Percentiles rank a stretch among this genome's conserved stretches.
Conservation (phyloP, 2,888 invertebrate species). For the Scaptomyza polygonia region DNA sequence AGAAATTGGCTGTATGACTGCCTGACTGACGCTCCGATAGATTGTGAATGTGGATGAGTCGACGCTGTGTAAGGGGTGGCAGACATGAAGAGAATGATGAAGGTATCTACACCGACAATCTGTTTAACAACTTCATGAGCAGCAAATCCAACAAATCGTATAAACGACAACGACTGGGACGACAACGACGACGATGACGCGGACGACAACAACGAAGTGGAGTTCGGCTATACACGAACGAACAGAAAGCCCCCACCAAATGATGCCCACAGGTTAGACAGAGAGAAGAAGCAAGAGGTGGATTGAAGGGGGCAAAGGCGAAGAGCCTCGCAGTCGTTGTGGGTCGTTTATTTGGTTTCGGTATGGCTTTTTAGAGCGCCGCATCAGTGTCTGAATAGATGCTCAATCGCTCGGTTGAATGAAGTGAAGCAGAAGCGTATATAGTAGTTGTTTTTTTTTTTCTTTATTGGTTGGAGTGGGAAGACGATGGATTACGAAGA, state of each 20-base stretch:
- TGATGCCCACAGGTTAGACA: conserved; percentile 34
- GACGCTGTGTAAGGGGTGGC: conserved; percentile 25
- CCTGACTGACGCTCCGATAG: conserved; percentile 43
- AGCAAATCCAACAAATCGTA: conserved; percentile 83
- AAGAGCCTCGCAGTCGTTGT: conserved; percentile 50
- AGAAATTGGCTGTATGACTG: conserved; percentile 57
- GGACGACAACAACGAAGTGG: conserved; percentile 39
- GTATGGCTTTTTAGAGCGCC: conserved; percentile 61
- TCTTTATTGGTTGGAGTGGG: background rate
- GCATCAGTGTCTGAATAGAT: conserved; percentile 69
- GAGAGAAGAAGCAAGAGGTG: background rate
- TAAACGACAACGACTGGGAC: conserved; percentile 61
- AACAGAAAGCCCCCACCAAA: conserved; percentile 38
- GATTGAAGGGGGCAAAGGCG: conserved; percentile 14
- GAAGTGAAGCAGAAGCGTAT: conserved; percentile 67
- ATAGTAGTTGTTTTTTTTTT: conserved; percentile 37
- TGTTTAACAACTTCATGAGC: conserved; percentile 83
- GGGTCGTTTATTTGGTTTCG: conserved; percentile 73
- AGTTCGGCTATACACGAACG: conserved; percentile 51
- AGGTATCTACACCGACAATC: conserved; percentile 83
- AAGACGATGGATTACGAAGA: conserved; percentile 1
- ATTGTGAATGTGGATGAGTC: conserved; percentile 27
- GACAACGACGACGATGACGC: conserved; percentile 35
- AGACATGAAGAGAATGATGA: conserved; percentile 68
- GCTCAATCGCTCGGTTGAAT: conserved; percentile 78